Conservation (phyloP, 2,113 vertebrate genomes). For the Salvelinus fontinalis region DNA sequence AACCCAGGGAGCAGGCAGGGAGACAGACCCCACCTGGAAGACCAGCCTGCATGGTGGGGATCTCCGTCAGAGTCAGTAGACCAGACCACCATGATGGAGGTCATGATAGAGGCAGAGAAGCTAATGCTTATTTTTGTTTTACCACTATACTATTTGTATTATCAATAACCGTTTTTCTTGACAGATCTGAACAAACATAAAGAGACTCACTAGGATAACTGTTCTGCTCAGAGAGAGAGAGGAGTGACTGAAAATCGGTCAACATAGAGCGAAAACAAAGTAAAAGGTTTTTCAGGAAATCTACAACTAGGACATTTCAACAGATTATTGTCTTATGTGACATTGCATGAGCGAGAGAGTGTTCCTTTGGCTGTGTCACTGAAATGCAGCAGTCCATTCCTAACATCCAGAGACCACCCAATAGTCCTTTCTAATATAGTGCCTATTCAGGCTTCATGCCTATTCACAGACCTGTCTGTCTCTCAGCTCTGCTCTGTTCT, state of each 20-base stretch:
- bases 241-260: constrained; percentile 56
- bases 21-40: constrained; percentile 49
- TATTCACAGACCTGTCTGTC: constrained; percentile 69
- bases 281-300: constrained; percentile 65
- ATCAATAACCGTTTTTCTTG: background rate
- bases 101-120: constrained; percentile 11
- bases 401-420: constrained; percentile 69
- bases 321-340: constrained; percentile 69
- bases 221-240: constrained; percentile 38
- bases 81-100: background rate
- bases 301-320: constrained; percentile 53
- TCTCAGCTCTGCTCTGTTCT: constrained; percentile 41
- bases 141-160: background rate
- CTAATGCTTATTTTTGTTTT: background rate
- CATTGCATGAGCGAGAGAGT: constrained; percentile 60
- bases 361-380: constrained; percentile 59
- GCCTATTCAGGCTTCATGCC: constrained; percentile 63
- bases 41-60: background rate
- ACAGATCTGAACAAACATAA: background rate
- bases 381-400: constrained; percentile 53
- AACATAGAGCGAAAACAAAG: constrained; percentile 40
- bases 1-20: background rate
- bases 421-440: constrained; percentile 62
- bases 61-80: background rate
- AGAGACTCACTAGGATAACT: constrained; percentile 41